Evolutionary conservation across 2,797 vertebrate species (phyloP).

Genomic region (Smutsia temminckii): DNA sequence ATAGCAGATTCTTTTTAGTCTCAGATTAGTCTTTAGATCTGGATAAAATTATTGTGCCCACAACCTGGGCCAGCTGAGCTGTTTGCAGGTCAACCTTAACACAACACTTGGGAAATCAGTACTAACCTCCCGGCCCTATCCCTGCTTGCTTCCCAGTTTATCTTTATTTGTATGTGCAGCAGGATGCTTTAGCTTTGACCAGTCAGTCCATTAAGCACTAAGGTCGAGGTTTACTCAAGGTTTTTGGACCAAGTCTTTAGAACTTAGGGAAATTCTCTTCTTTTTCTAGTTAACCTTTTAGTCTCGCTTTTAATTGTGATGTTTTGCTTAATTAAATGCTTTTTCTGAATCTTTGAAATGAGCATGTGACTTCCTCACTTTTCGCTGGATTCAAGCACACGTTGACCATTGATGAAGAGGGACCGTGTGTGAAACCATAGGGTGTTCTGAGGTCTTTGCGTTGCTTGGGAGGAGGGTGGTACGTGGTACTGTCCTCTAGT

Average conservation of each 20-base stretch:
- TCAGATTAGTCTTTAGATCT: neutral
- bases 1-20: neutral
- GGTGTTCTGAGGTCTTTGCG: neutral
- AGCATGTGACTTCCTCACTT: neutral
- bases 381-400: neutral
- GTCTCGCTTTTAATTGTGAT: conserved; percentile 13
- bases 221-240: neutral
- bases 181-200: neutral
- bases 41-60: neutral
- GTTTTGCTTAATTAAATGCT: neutral
- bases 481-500: neutral
- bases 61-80: neutral
- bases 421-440: neutral
- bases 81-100: neutral
- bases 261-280: neutral
- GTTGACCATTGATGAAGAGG: neutral
- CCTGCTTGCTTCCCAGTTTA: neutral
- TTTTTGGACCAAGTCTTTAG: neutral
- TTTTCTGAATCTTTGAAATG: neutral
- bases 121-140: neutral
- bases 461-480: neutral
- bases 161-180: neutral
- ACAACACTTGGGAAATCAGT: neutral
- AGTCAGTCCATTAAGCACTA: neutral
- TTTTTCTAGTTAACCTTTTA: neutral